Evolutionary conservation across 1,140 invertebrate species (phyloP).

Genomic region (Phymastichus coffea): DNA sequence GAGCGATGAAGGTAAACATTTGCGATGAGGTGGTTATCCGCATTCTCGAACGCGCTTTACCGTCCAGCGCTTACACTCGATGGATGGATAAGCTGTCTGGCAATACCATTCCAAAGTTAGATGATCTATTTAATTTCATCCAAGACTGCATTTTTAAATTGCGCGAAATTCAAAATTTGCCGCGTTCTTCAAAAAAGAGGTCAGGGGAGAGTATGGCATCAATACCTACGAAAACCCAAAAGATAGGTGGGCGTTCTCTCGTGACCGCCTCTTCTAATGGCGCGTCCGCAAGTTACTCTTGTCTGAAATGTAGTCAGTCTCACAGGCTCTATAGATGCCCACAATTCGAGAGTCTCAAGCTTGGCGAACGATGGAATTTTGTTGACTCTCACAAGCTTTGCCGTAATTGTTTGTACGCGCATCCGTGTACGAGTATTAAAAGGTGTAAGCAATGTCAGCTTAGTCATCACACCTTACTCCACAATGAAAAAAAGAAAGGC

Average conservation of each 20-base stretch:
- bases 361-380: neutral
- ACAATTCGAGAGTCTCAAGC: neutral
- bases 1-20: neutral
- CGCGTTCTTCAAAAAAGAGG: too few species aligned
- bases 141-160: neutral
- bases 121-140: neutral
- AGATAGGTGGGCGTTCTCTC: neutral
- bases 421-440: neutral
- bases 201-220: too few species aligned
- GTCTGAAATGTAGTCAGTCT: neutral
- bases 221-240: too few species aligned
- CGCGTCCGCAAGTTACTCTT: neutral
- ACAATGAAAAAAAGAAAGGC: neutral
- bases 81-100: neutral
- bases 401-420: neutral
- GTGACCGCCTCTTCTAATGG: neutral
- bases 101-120: neutral
- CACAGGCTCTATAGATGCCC: neutral
- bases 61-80: neutral
- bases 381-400: neutral
- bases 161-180: neutral
- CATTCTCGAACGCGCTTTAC: neutral
- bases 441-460: neutral
- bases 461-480: neutral
- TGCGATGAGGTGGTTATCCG: neutral